Percentiles rank a stretch among this genome's conserved stretches.
Evolutionary conservation across 2,888 invertebrate species (phyloP).

Genomic region (Stenodera caucasica): DNA sequence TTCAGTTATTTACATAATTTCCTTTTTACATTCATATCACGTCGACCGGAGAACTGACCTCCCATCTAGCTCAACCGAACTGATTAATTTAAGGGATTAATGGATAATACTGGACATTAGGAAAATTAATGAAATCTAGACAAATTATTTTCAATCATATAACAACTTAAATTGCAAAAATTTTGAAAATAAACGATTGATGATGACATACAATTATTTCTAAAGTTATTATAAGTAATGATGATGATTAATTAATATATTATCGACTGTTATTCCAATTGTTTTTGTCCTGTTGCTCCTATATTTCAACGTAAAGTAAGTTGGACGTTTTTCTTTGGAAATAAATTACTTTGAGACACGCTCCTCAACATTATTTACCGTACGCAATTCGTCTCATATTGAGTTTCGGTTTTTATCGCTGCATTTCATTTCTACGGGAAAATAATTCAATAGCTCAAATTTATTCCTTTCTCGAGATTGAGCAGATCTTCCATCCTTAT

Average conservation of each 20-base stretch:
- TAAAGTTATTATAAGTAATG: not conserved
- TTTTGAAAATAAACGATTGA: too few species aligned
- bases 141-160: not conserved
- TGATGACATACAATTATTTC: too few species aligned
- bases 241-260: not conserved
- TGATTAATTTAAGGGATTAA: constrained; percentile 19
- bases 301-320: not conserved
- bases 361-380: not conserved
- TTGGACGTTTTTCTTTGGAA: not conserved
- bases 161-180: too few species aligned
- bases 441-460: not conserved
- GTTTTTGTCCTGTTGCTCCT: not conserved
- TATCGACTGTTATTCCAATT: not conserved
- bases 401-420: not conserved
- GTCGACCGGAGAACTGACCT: constrained; percentile 16
- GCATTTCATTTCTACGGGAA: not conserved
- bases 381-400: not conserved
- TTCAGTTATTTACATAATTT: constrained; percentile 19
- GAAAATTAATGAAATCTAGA: constrained; percentile 1
- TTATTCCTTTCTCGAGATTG: not conserved
- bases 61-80: constrained; percentile 11
- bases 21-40: constrained; percentile 20
- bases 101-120: constrained; percentile 12
- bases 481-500: not conserved
- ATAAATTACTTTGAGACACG: constrained; percentile 1